Evolutionary conservation across 2,113 vertebrate genomes (phyloP), one percentile per base, ranked within the genome.

Genomic region (Anser cygnoides): DNA sequence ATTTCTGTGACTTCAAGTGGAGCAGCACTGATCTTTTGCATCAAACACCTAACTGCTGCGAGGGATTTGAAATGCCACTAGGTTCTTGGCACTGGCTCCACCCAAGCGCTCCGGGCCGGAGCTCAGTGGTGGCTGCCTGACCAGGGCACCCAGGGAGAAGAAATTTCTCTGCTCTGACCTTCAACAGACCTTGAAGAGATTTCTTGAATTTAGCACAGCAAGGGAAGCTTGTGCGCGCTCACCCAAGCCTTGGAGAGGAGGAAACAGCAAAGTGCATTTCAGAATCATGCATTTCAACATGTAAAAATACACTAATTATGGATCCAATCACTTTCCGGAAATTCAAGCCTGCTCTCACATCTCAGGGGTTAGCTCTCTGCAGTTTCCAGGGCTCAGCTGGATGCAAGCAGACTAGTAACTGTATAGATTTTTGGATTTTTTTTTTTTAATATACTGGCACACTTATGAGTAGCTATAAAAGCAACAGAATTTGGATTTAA

Each of bases 61-160:
- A 91, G 93, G 92, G 86, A 94, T 94, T 92, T 94, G 89, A 97
- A 96, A 97, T 95, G 93, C 93, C 95, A 96, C 70, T 86, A 87
- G 83, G 80, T 84, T 89, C 70, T 78, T 93, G 93, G 90, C 76
- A 75, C 66, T n/a, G 54, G 35, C 89, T 87, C 77, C 72, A 87
- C 89, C 61, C 82, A 75, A 59, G 43, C 0, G 44, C 85, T 86
- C 52, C 2, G 2, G 72, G 83, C 88, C 81, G 85, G 78, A 90
- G 68, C 39, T 18, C 1, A 0, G 33, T 13, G 35, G 17, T 28
- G 76, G 7, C 68, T 89, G 76, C 72, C 72, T 63, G 75, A 50
- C 86, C 10, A 2, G 17, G 46, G 83, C 55, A 75, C 66, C 11
- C 35, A 39, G 39, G 59, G 55, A 81, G 72, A 50, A 81, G 62